phyloP scores from a whole-genome alignment of 2,113 vertebrate genomes.

The Hyaena hyaena region DNA sequence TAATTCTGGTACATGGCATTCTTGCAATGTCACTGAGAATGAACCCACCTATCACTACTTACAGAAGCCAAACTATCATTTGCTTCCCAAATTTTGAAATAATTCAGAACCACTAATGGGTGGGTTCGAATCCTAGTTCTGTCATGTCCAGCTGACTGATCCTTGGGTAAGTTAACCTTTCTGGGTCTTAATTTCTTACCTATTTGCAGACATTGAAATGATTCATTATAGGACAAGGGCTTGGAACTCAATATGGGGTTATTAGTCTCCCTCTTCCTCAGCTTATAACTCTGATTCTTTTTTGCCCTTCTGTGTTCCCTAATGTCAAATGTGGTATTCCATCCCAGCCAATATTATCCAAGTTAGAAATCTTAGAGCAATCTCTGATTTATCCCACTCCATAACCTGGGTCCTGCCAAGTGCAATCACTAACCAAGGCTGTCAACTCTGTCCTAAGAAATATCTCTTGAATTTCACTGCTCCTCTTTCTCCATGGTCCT shows the following conservation, averaged over 20 bases:
- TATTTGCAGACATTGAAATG: not conserved
- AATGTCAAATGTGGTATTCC: not conserved
- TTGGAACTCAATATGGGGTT: not conserved
- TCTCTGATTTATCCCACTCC: not conserved
- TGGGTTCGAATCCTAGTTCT: not conserved
- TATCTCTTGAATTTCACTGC: not conserved
- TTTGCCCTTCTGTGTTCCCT: not conserved
- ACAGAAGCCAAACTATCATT: not conserved
- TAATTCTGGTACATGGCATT: fast-evolving
- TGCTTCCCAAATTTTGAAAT: not conserved
- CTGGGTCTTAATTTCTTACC: not conserved
- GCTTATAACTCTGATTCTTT: not conserved
- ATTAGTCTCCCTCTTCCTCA: not conserved
- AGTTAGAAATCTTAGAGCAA: not conserved
- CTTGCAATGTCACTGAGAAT: fast-evolving
- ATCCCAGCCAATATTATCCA: not conserved
- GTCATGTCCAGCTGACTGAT: not conserved
- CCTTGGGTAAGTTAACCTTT: not conserved
- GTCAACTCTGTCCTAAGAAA: not conserved
- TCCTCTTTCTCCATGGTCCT: not conserved
- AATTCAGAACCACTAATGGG: not conserved
- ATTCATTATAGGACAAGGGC: too few species aligned
- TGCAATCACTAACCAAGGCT: not conserved
- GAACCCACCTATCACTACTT: fast-evolving
- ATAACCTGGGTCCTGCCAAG: not conserved